Evolutionary conservation across 2,888 invertebrate species (phyloP).

Genomic region (Polydrusus cervinus): DNA sequence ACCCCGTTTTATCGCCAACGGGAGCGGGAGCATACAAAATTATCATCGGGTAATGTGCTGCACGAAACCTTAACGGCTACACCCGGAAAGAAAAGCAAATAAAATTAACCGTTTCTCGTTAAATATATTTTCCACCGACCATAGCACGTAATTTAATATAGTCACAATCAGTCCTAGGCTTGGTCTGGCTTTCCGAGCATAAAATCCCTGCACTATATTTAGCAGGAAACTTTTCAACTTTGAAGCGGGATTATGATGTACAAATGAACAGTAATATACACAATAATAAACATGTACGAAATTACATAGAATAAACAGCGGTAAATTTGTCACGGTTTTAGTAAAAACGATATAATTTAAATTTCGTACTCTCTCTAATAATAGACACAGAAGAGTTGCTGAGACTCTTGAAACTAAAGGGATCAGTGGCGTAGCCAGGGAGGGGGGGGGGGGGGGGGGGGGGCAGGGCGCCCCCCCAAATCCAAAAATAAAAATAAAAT

Average conservation of each 20-base stretch:
- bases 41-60: slow-evolving; percentile 1
- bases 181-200: slow-evolving; percentile 23
- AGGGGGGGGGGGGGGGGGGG: too few relatives aligned
- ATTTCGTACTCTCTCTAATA: too few relatives aligned
- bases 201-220: slow-evolving; percentile 31
- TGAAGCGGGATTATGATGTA: neutral
- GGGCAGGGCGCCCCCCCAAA: too few relatives aligned
- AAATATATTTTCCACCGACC: slow-evolving; percentile 24
- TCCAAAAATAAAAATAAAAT: too few relatives aligned
- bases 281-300: neutral
- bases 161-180: slow-evolving; percentile 10
- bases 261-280: slow-evolving; percentile 4
- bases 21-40: slow-evolving; percentile 19
- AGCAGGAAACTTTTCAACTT: slow-evolving; percentile 7
- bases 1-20: slow-evolving; percentile 1
- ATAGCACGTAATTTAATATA: slow-evolving; percentile 24
- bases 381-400: too few relatives aligned
- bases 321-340: too few relatives aligned
- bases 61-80: slow-evolving; percentile 23
- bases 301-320: neutral
- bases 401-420: too few relatives aligned
- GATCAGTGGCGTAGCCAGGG: too few relatives aligned
- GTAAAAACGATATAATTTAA: too few relatives aligned
- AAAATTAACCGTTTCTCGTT: slow-evolving; percentile 29
- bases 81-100: slow-evolving; percentile 27